Conservation (phyloP, 1,140 invertebrate species). For the silkworm (Bombyx mori) region DNA sequence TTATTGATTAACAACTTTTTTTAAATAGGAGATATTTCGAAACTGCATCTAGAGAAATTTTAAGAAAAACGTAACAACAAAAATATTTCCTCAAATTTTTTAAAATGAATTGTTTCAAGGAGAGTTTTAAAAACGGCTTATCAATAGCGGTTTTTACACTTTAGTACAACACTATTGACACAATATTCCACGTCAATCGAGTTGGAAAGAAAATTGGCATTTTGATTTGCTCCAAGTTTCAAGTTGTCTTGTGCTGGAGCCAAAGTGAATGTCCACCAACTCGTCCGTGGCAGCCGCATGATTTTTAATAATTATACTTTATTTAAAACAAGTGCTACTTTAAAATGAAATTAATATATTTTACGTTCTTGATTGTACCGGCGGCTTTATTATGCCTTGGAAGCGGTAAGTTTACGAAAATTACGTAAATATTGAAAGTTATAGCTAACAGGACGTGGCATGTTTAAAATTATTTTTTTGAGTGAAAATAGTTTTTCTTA, state of each 20-base stretch:
- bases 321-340: slow-evolving; percentile 16
- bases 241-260: slow-evolving; percentile 34
- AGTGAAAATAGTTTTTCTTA: slow-evolving; percentile 24
- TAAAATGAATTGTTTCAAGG: too few relatives aligned
- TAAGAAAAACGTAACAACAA: too few relatives aligned
- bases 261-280: slow-evolving; percentile 54
- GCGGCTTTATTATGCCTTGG: slow-evolving; percentile 54
- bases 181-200: slow-evolving; percentile 66
- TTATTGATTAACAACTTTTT: too few relatives aligned
- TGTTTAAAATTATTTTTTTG: slow-evolving; percentile 15
- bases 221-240: slow-evolving; percentile 34
- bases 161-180: slow-evolving; percentile 39
- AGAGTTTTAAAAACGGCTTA: neutral
- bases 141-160: neutral
- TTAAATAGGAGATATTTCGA: too few relatives aligned
- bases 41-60: too few relatives aligned
- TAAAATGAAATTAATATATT: slow-evolving; percentile 62
- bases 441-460: slow-evolving; percentile 27
- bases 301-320: slow-evolving; percentile 26
- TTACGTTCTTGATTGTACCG: slow-evolving; percentile 54
- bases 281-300: slow-evolving; percentile 23
- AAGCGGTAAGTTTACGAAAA: slow-evolving; percentile 40
- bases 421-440: slow-evolving; percentile 8
- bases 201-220: slow-evolving; percentile 67
- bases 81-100: too few relatives aligned